phyloP scores from a whole-genome alignment of 2,113 vertebrate species.

The Hydrolagus affinis region DNA sequence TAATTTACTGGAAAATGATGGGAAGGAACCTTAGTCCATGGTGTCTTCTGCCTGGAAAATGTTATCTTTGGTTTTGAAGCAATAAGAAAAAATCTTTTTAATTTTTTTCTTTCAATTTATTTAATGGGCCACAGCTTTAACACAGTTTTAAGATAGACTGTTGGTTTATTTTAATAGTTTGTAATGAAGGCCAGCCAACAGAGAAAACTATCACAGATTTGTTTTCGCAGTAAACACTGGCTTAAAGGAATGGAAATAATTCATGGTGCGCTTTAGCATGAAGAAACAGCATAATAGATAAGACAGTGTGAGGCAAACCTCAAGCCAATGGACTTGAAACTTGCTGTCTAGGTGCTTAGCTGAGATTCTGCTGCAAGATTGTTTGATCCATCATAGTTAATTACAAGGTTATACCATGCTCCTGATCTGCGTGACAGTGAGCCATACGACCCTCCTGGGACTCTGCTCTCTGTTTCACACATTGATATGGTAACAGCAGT shows the following conservation, averaged over 20 bases:
- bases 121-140: too few species aligned
- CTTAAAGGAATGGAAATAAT: not conserved
- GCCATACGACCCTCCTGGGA: slow-evolving; percentile 21
- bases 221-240: not conserved
- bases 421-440: slow-evolving; percentile 4
- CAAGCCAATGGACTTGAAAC: not conserved
- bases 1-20: slow-evolving; percentile 68
- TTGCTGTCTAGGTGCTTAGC: not conserved
- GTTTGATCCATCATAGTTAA: slow-evolving; percentile 25
- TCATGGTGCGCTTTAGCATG: not conserved
- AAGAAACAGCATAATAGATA: not conserved
- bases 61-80: slow-evolving; percentile 57
- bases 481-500: slow-evolving; percentile 21
- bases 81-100: too few species aligned
- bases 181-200: too few species aligned
- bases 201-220: not conserved
- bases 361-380: not conserved
- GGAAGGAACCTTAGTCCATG: slow-evolving; percentile 74
- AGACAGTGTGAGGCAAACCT: not conserved
- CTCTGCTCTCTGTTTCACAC: slow-evolving; percentile 11
- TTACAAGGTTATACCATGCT: not conserved
- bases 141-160: not conserved
- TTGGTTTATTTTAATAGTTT: not conserved
- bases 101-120: too few species aligned
- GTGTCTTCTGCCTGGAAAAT: slow-evolving; percentile 81